Percentiles rank a stretch among this genome's conserved stretches.
phyloP scores from a whole-genome alignment of 2,888 invertebrate species.

The Lathronympha strigana region DNA sequence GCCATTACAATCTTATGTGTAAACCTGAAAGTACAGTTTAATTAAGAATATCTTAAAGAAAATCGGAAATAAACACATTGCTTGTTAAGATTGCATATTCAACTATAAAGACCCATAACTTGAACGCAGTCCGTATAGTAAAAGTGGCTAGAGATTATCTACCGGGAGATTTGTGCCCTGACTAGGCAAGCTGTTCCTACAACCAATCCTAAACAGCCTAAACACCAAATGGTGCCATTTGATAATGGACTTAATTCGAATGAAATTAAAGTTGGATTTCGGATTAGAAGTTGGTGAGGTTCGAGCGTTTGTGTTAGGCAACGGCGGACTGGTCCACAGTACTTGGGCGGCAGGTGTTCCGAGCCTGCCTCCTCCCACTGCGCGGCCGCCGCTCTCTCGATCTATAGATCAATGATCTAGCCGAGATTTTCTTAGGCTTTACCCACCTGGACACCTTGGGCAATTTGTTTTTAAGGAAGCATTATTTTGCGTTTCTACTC shows the following conservation, averaged over 20 bases:
- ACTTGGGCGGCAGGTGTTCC: slow-evolving; percentile 84
- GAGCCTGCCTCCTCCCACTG: slow-evolving; percentile 79
- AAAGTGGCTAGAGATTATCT: slow-evolving; percentile 79
- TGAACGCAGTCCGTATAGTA: slow-evolving; percentile 67
- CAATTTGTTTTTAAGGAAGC: slow-evolving; percentile 38
- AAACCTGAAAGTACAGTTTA: no score
- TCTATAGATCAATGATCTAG: slow-evolving; percentile 78
- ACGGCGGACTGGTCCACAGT: slow-evolving; percentile 68
- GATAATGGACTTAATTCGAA: slow-evolving; percentile 54
- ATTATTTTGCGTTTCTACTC: slow-evolving; percentile 22
- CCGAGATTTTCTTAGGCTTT: slow-evolving; percentile 76
- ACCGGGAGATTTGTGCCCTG: slow-evolving; percentile 74
- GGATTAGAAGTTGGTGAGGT: slow-evolving; percentile 44
- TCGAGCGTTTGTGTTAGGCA: slow-evolving; percentile 50
- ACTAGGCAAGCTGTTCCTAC: slow-evolving; percentile 54
- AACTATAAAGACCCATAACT: slow-evolving; percentile 53
- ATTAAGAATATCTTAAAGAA: not conserved
- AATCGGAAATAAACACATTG: slow-evolving; percentile 13
- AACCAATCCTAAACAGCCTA: slow-evolving; percentile 45
- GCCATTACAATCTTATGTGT: no score
- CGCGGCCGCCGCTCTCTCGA: slow-evolving; percentile 70
- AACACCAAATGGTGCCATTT: slow-evolving; percentile 17
- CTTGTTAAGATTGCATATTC: slow-evolving; percentile 51
- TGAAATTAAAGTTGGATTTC: slow-evolving; percentile 56
- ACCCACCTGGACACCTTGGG: slow-evolving; percentile 53